phyloP scores from a whole-genome alignment of 2,797 vertebrate genomes.

The Avahi laniger region DNA sequence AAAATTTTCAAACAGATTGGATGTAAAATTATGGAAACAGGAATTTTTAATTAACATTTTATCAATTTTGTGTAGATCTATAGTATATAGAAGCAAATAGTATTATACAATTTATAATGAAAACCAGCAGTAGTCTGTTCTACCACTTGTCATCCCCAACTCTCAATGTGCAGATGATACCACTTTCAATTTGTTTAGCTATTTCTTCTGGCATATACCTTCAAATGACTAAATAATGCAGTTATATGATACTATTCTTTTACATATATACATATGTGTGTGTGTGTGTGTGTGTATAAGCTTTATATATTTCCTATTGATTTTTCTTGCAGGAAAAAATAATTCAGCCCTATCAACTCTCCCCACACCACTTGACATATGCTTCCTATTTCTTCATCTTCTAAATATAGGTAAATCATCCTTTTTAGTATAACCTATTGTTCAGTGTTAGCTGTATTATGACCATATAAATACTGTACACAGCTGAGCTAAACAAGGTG shows the following conservation, averaged over 20 bases:
- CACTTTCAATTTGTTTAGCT: background rate
- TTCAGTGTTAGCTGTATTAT: background rate
- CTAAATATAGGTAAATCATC: background rate
- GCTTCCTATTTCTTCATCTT: background rate
- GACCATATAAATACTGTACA: background rate
- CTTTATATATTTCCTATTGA: background rate
- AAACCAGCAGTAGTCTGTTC: background rate
- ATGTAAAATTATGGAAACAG: background rate
- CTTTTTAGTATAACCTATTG: background rate
- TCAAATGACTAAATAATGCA: background rate
- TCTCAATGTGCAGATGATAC: background rate
- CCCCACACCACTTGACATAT: background rate
- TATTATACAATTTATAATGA: background rate
- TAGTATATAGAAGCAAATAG: background rate
- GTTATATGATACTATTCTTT: too few species aligned
- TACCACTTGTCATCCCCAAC: background rate
- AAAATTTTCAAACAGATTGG: background rate
- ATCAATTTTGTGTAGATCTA: background rate
- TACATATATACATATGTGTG: too few species aligned
- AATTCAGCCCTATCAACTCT: background rate
- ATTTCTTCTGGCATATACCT: conserved; percentile 19
- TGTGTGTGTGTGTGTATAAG: background rate
- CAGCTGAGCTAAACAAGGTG: background rate
- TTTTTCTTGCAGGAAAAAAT: background rate
- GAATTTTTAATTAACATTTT: background rate